A percentile compares a stretch with the other conserved stretches of the same genome.
Evolutionary conservation across 2,113 vertebrate species (phyloP).

Genomic region (Pteropus alecto): DNA sequence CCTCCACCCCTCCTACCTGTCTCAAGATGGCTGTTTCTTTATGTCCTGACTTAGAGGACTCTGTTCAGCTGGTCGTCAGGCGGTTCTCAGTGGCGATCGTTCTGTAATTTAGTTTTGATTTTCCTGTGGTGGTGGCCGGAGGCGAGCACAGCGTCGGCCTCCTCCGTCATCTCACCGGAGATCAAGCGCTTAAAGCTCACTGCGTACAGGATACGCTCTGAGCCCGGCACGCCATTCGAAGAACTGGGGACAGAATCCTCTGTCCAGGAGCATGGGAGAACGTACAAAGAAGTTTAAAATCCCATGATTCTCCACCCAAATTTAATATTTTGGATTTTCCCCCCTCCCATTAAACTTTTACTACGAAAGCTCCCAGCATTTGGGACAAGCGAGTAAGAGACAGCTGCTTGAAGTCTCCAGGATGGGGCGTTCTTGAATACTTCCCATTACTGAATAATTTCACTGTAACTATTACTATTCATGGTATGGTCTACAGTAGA

Average conservation of each 20-base stretch:
- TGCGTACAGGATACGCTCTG: not conserved
- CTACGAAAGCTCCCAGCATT: not conserved
- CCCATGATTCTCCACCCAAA: not conserved
- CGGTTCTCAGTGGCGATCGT: no score
- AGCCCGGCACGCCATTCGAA: not conserved
- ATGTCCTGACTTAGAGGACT: no score
- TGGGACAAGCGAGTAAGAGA: not conserved
- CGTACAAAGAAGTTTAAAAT: not conserved
- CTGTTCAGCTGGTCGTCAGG: no score
- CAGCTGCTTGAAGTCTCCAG: not conserved
- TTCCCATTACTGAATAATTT: not conserved
- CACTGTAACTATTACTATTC: not conserved
- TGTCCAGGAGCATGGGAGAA: not conserved
- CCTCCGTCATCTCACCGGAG: no score
- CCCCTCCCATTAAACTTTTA: not conserved
- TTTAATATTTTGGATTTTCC: constrained; percentile 8
- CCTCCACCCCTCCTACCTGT: no score
- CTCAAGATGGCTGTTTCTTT: no score
- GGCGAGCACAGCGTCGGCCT: no score
- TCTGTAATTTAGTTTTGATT: no score
- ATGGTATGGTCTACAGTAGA: not conserved
- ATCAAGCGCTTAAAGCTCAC: not conserved
- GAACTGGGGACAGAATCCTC: not conserved
- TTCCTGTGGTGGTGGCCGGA: no score
- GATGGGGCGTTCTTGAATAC: not conserved